phyloP scores from a whole-genome alignment of 2,888 invertebrate species.

The Rhabditoides inermis region DNA sequence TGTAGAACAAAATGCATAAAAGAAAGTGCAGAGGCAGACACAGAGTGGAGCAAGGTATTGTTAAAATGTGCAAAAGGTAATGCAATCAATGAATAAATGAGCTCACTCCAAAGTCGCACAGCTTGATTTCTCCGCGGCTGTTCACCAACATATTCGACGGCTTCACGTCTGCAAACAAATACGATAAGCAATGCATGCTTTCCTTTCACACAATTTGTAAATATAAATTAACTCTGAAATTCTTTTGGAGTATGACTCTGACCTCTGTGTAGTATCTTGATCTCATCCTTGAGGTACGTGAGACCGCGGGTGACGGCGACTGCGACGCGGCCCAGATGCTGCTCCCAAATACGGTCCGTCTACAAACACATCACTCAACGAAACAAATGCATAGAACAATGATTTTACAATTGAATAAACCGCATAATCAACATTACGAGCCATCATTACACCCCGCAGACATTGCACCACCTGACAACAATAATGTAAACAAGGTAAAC shows the following conservation, averaged over 20 bases:
- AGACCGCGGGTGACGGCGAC: conserved; percentile 80
- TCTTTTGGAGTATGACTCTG: no score
- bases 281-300: conserved; percentile 90
- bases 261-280: conserved; percentile 69
- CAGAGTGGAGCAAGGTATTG: no score
- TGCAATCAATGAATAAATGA: no score
- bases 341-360: conserved; percentile 90
- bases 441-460: no score
- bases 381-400: not conserved
- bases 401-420: not conserved
- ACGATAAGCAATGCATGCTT: no score
- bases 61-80: no score
- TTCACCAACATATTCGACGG: conserved; percentile 97
- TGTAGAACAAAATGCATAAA: no score
- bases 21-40: no score
- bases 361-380: conserved; percentile 56
- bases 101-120: conserved; percentile 91
- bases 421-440: not conserved
- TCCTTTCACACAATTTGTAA: no score
- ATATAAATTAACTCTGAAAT: no score
- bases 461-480: no score
- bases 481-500: no score
- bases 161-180: conserved; percentile 81
- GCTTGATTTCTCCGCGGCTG: conserved; percentile 94
- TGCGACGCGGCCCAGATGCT: conserved; percentile 75